These are phyloP conservation scores for Isurus oxyrinchus DNA, from an alignment of 2,113 vertebrate species.

Conservation along the genomic window DNA sequence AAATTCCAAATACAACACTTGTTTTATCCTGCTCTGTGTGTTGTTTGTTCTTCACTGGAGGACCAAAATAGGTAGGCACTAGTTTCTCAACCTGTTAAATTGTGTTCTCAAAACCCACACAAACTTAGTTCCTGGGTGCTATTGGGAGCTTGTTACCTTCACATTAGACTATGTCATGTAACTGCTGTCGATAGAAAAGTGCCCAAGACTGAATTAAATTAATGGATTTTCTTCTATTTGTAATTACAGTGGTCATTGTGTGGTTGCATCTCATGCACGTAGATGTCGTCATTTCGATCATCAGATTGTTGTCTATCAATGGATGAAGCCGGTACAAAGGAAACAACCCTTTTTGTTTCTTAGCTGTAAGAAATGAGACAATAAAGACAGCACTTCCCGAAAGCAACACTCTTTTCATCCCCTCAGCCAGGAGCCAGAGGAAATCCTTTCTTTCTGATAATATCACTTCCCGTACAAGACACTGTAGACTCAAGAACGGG, in stretches of 20 bases:
- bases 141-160: neutral
- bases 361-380: neutral
- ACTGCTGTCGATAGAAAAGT: neutral
- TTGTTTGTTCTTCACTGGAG: neutral
- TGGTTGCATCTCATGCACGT: neutral
- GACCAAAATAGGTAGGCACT: neutral
- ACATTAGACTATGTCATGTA: neutral
- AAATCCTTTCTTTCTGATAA: conserved; percentile 37
- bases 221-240: neutral
- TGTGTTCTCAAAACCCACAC: neutral
- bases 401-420: neutral
- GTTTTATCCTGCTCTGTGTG: neutral
- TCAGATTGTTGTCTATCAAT: neutral
- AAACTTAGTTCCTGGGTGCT: neutral
- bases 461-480: conserved; percentile 50
- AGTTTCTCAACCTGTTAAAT: neutral
- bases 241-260: neutral
- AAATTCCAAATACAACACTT: neutral
- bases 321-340: neutral
- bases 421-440: neutral
- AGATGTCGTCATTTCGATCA: neutral
- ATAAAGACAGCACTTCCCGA: neutral
- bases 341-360: neutral
- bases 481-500: conserved; percentile 39
- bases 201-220: neutral